Base-by-base conservation (phyloP, 2,113 vertebrate species). In the Myrmecobius fasciatus region DNA sequence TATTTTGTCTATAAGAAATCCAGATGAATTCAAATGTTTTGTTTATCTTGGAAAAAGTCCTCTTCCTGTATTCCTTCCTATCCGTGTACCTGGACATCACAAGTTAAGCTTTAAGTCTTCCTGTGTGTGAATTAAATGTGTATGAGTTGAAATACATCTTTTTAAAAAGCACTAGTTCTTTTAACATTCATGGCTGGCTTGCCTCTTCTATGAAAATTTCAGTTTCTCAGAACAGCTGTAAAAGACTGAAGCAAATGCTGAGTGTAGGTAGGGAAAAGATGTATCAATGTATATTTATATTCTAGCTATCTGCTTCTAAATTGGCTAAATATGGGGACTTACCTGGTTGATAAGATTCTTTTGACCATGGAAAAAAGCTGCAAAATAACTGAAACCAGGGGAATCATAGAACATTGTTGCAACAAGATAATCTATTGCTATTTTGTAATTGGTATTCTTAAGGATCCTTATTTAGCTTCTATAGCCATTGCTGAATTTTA, bases 361-460 rank as follows among this genome's bases (percentile, higher is more conserved):
- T 53, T 93, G 67, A 54, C 75, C 67, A 28, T 26, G 24, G 96
- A 51, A 96, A 95, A 90, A n/a, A 83, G 20, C n/a, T 83, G 8
- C 67, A 83, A 43, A 83, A 43, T n/a, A 83, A 24, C 17, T 3
- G 7, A 83, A 43, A 20, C 67, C 17, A 83, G 43, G 36, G 20
- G 17, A 83, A 43, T 83, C 26, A 89, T 89, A 49, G 53, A 83
- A n/a, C n/a, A 43, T 94, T 92, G 46, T 83, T 94, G 94, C 95
- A 92, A 91, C 48, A 67, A 83, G 56, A 53, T 96, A 94, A 92
- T 25, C 53, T 94, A 53, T 92, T 93, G 93, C 31, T 89, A 95
- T 46, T 26, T 94, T 91, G 90, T n/a, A 53, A 91, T 92, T 95
- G 96, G 91, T 90, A 47, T 91, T 97, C 52, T 17, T 93, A 95